Base-by-base conservation (phyloP, 2,113 vertebrate genomes). In the Syngnathus scovelli region DNA sequence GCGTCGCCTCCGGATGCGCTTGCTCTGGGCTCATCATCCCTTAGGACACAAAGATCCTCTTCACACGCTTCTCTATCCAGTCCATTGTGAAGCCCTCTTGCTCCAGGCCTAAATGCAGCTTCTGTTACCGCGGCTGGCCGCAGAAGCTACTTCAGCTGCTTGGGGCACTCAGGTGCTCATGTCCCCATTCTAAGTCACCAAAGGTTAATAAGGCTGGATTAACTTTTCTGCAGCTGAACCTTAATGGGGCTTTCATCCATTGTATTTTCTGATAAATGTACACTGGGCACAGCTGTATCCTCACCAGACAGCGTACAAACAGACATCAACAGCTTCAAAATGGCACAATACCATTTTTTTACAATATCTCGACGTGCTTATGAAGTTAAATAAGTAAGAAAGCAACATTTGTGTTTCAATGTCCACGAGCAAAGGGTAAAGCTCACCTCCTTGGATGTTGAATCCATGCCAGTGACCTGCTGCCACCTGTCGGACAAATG, bases 71-170 rank as follows among this genome's bases (percentile, higher is more conserved):
- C 86, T 89, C 88, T 89, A 91, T 89, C 88, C 84, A 79, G 7
- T 74, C 82, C 88, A 86, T 88, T 90, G 89, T 89, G 79, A 62
- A 60, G 70, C 64, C 71, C 64, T 36, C 75, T 77, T 68, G 79
- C 67, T 66, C 78, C 62, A 16, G 55, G 64, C 51, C 82, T 91
- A 86, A 91, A 91, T 89, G 88, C 87, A 75, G 72, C 88, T 84
- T 86, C 88, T 90, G 86, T 91, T 84, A 81, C 75, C 64, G 18
- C 33, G 75, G 60, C 65, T 61, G 67, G 49, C 68, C 64, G 21
- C 77, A 4, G 73, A 89, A 48, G 86, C 88, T 86, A 89, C 82
- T 80, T 90, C 90, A 89, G 86, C 84, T 89, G 88, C 82, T 87
- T 78, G 76, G 46, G 66, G 61, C 79, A 55, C 84, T 88, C 85